Evolutionary conservation across 2,113 vertebrate species (phyloP).

Genomic region (Labeo rohita): DNA sequence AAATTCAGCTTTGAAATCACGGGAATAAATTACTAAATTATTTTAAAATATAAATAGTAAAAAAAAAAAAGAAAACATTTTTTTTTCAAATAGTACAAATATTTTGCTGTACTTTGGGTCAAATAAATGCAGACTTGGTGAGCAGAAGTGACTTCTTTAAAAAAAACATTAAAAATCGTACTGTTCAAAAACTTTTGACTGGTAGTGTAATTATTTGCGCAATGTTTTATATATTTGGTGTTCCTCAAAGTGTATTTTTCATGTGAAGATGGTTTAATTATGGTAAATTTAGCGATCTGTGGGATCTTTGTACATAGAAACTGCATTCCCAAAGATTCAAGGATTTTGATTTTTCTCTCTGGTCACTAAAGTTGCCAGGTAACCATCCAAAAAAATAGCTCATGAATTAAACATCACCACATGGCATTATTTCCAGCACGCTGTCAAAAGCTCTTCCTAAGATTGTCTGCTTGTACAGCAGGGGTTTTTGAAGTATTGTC

Average conservation of each 20-base stretch:
- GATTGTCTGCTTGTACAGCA: neutral
- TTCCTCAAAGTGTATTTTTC: neutral
- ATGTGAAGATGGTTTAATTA: neutral
- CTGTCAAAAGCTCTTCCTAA: neutral
- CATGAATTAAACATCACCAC: slow-evolving; percentile 1
- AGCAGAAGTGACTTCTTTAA: no score
- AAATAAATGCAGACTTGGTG: no score
- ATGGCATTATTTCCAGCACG: neutral
- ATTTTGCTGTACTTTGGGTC: no score
- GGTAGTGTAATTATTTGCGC: neutral
- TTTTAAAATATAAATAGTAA: no score
- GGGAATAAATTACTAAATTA: no score
- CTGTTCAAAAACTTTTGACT: no score
- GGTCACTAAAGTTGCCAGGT: neutral
- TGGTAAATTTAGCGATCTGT: neutral
- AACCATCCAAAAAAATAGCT: neutral
- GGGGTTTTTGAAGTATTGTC: neutral
- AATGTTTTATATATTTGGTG: neutral
- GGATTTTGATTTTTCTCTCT: neutral
- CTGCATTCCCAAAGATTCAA: neutral
- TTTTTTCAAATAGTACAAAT: no score
- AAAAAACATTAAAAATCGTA: no score
- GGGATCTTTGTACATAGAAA: neutral
- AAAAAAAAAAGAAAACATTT: no score
- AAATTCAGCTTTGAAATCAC: no score